Evolutionary conservation across 2,113 vertebrate species (phyloP), one percentile per base, ranked within the genome.

Genomic region (Stigmatopora nigra): DNA sequence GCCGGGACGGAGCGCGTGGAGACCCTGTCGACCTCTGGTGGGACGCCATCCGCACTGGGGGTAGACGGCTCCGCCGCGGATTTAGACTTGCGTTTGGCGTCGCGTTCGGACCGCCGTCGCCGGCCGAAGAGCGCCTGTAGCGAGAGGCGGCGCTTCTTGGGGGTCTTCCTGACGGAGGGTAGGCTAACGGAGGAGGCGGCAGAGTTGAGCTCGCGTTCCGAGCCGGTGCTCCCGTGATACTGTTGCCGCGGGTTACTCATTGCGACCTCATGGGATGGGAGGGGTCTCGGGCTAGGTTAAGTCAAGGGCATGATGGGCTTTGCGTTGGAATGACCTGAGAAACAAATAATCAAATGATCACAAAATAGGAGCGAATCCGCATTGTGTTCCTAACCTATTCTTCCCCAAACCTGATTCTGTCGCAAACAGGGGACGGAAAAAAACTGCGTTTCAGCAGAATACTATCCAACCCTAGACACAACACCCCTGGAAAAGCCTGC

Each of bases 171-270:
- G 69, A 95, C 90, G 0, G 97, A 94, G 1, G 97, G 94, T 73
- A 98, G 90, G 83, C 95, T 98, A 71, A 95, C 89, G 10, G 96
- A 95, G 20, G 96, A 97, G 73, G 93, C 88, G 52, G 93, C 93
- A 25, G 96, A 96, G 72, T 96, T 94, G 63, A 97, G 92, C 84
- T 99, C 97, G 77, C 95, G 90, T 89, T 98, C 96, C 25, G 95
- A 96, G 88, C 94, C 95, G 82, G 94, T 91, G 81, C 79, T 82
- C 75, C 83, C 83, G 76, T 84, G 79, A 61, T 93, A 92, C 80
- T 88, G 91, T 89, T 89, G 92, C 61, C 81, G 81, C 56, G 94
- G 90, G 91, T 91, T 94, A 93, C 95, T 97, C 90, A 94, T 87
- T 45, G 41, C 89, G 12, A 52, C 68, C 59, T 67, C 69, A 76